phyloP scores from a whole-genome alignment of 2,113 vertebrate genomes.

The Tenebrosternarchus preto region DNA sequence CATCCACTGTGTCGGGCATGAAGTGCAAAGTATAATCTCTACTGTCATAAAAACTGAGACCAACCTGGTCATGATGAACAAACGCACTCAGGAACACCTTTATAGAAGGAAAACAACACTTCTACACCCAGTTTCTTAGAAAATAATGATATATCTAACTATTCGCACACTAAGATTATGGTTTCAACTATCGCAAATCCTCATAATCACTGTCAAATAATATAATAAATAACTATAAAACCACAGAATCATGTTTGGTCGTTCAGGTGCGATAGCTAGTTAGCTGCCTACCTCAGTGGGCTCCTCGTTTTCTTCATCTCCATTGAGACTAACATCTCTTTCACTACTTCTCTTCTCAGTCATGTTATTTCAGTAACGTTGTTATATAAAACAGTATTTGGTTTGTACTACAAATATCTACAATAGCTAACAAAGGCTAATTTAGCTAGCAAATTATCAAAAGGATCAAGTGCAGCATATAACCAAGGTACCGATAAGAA shows the following conservation, averaged over 20 bases:
- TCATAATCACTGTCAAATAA: not conserved
- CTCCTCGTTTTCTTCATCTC: constrained; percentile 65
- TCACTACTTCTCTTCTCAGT: not conserved
- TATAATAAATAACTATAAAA: too few species aligned
- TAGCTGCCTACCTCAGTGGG: constrained; percentile 60
- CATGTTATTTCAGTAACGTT: constrained; percentile 6
- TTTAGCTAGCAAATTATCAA: too few species aligned
- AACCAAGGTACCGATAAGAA: too few species aligned
- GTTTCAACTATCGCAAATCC: too few species aligned
- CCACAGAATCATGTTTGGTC: not conserved
- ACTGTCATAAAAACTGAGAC: constrained; percentile 88
- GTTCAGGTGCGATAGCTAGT: too few species aligned
- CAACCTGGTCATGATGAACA: constrained; percentile 80
- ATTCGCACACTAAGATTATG: not conserved
- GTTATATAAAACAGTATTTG: not conserved
- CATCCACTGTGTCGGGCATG: constrained; percentile 85
- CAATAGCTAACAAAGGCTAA: not conserved
- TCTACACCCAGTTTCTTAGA: not conserved
- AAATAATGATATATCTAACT: not conserved
- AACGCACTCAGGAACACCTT: constrained; percentile 84
- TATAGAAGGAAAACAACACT: not conserved
- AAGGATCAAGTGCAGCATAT: too few species aligned
- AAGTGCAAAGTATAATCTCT: constrained; percentile 82
- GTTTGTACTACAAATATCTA: not conserved
- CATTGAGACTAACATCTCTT: constrained; percentile 26